Base-by-base conservation (phyloP, 2,888 invertebrate genomes). In the Drosophila mayaguana region DNA sequence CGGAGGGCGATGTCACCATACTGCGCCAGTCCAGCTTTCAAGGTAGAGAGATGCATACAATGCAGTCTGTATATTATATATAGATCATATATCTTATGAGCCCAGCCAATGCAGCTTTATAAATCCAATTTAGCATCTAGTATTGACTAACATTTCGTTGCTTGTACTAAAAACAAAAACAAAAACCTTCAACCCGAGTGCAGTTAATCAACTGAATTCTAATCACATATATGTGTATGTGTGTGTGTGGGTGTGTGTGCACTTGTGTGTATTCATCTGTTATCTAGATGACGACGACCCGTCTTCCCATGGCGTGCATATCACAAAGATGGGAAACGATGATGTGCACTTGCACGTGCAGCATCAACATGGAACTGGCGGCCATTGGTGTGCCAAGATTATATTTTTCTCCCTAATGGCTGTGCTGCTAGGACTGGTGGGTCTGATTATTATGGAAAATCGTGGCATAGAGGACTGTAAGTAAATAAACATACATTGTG, bases 351-450 rank as follows among this genome's bases (percentile, higher is more conserved):
- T 97, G 89, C 97, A 97, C 91, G 94, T 97, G 28, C 95, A 96
- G 56, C 95, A 96, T 81, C 96, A 97, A 46, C 95, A 94, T 81
- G 95, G 95, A 50, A 96, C 96, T 18, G 97, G 97, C 48, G 97
- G 97, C 38, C 96, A 97, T 90, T 95, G 96, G 94, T 97, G 96
- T 92, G 96, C 97, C 40, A 97, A 97, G 93, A 94, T 97, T 63
- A 94, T 97, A 85, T 97, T 97, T 93, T 97, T 97, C 90, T 93
- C 95, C 2, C 93, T 97, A 32, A 94, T 97, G 79, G 95, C 95
- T 55, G 94, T 96, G 63, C 94, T 97, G 38, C 92, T 96, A 69
- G 95, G 96, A 53, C 94, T 97, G 66, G 95, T 97, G 91, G 96
- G 96, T 67, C 92, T 97, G 59, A 96, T 97, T 71, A 96, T 97